Evolutionary conservation across 2,797 vertebrate genomes (phyloP).

Genomic region (Cossypha heuglini): DNA sequence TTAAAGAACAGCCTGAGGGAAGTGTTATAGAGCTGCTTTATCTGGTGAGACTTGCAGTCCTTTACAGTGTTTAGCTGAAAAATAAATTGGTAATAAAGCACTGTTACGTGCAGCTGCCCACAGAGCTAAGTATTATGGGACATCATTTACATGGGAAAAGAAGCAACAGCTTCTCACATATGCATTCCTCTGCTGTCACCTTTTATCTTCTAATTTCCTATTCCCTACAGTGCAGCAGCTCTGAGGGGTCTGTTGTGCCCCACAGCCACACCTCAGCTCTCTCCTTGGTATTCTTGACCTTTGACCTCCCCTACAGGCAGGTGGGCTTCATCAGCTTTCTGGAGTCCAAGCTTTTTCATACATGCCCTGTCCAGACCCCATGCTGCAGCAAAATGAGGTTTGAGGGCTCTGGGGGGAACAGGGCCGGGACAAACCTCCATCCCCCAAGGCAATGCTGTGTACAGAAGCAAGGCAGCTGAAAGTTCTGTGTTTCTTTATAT

Average conservation of each 20-base stretch:
- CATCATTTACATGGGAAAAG: background rate
- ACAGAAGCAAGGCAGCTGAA: accelerated
- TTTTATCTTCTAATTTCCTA: background rate
- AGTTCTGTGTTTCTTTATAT: background rate
- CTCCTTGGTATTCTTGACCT: accelerated
- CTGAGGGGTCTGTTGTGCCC: background rate
- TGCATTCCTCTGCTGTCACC: background rate
- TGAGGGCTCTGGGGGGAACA: background rate
- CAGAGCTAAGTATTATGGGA: background rate
- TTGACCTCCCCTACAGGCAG: background rate
- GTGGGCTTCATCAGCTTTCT: background rate
- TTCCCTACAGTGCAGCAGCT: background rate
- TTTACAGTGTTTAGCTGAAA: slow-evolving; percentile 60
- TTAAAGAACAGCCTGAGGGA: slow-evolving; percentile 93
- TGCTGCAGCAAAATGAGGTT: accelerated
- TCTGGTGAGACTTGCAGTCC: slow-evolving; percentile 68
- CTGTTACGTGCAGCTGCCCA: accelerated
- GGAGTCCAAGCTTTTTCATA: too few species aligned
- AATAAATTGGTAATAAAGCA: background rate
- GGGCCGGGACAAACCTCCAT: accelerated
- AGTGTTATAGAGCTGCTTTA: slow-evolving; percentile 74
- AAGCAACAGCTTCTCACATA: accelerated
- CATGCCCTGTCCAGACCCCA: accelerated
- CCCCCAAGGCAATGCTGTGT: accelerated
- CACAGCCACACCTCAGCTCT: background rate